Percentiles rank a stretch among this genome's conserved stretches.
These are phyloP conservation scores for Orthonychiurus folsomi DNA, from an alignment of 2,888 invertebrate genomes.

Conservation along the genomic window DNA sequence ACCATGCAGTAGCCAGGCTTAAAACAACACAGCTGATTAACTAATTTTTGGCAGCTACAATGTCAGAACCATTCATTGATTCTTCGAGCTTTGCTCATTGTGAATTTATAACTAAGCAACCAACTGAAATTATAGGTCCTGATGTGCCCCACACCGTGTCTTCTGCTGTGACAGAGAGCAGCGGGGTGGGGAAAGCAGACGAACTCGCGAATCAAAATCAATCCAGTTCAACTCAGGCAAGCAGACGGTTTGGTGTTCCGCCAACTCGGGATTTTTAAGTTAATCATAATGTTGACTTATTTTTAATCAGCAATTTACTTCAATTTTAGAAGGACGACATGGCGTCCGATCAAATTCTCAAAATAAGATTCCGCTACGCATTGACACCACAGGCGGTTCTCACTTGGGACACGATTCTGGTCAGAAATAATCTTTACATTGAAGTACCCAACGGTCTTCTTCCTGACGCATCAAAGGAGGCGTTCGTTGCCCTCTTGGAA, in stretches of 20 bases:
- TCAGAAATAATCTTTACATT: constrained; percentile 72
- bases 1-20: no score
- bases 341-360: constrained; percentile 60
- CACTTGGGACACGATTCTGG: constrained; percentile 75
- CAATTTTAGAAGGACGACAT: no score
- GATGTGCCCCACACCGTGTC: constrained; percentile 85
- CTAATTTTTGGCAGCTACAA: no score
- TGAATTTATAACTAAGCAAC: no score
- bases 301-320: no score
- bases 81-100: neutral
- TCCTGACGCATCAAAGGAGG: constrained; percentile 88
- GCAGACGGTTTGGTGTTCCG: constrained; percentile 25
- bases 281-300: no score
- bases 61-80: neutral
- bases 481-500: constrained; percentile 85
- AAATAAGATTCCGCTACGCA: constrained; percentile 66
- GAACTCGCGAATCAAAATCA: constrained; percentile 56
- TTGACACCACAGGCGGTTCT: constrained; percentile 68
- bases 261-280: no score
- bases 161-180: constrained; percentile 57
- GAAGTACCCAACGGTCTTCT: constrained; percentile 77
- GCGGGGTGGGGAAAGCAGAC: constrained; percentile 61
- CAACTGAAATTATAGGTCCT: no score
- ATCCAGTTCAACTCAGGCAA: constrained; percentile 44
- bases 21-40: no score